Evolutionary conservation across 2,888 invertebrate species (phyloP), one percentile per base, ranked within the genome.

Genomic region (Pediacus dermestoides): DNA sequence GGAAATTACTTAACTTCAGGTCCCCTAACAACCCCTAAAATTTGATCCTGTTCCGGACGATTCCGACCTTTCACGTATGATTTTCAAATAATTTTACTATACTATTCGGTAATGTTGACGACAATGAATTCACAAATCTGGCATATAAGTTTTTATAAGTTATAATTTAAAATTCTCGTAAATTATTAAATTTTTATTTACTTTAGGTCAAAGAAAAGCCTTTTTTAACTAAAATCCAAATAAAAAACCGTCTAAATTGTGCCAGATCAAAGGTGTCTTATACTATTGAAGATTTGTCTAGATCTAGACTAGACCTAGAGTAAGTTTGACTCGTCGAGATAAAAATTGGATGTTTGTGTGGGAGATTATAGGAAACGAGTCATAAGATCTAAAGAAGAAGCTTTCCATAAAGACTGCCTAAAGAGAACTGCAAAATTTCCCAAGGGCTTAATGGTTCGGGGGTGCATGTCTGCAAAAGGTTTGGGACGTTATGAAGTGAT

Each of bases 401-500:
- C n/a, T n/a, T n/a, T n/a, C n/a, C n/a, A n/a, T n/a, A n/a, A n/a
- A n/a, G n/a, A 34, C 14, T 25, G 23, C 25, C 14, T 34, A 2
- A 34, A 34, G 25, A 34, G 34, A 23, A 13, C 14, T 34, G 34
- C 25, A n/a, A 34, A 34, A 26, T 34, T 26, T 22, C 33, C 33
- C 16, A 8, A 34, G 25, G 34, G 34, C 6, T 11, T 25, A 8
- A 34, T 34, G 34, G 34, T 34, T 9, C 25, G 34, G 34, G 34
- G 25, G 7, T 34, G 34, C 9, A 25, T 34, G 26, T 15, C 25
- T 16, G 23, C 34, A 8, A 34, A 13, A 9, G 16, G 34, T 4
- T 25, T 15, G 14, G 34, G 34, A 8, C 11, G 13, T 34, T 25
- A 25, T 8, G 30, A 30, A 13, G 36, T 28, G 21, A 36, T n/a